Evolutionary conservation across 2,888 invertebrate genomes (phyloP), one percentile per base, ranked within the genome.

Genomic region (Cetonia aurata): DNA sequence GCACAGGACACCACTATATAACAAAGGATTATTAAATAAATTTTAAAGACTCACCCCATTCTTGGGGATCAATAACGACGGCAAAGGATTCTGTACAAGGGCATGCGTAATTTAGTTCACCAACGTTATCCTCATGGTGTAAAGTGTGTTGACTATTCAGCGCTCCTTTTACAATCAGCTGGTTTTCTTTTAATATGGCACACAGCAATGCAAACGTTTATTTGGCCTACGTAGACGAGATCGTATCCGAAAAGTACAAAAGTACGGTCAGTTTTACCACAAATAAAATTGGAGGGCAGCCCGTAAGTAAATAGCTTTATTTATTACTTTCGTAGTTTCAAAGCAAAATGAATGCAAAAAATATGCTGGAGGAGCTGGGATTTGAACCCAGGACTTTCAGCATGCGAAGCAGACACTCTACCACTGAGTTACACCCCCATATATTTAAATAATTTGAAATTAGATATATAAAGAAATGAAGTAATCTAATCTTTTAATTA

Each of bases 261-360:
- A 85, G 86, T 12, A 82, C 88, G 69, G 84, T 92, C 41, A 91
- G 90, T 83, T 93, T 90, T 81, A 89, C 89, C 41, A 89, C 91
- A 37, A 95, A 94, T 83, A 95, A 95, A 90, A 90, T 95, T 74
- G 95, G 95, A 76, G 95, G 95, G 74, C 85, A 86, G 76, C 91
- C 92, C 72, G 92, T 92, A 86, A 89, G 90, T 88, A 67, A 19
- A 55, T 48, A 52, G 15, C n/a, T n/a, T n/a, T n/a, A 62, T 48
- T 65, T 48, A 9, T n/a, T 33, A 56, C 31, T 37, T 59, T 6
- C 44, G 25, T 25, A 13, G 12, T 42, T 8, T 31, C 15, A 68
- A 42, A n/a, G n/a, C n/a, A n/a, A 71, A 42, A 67, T 37, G 33
- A n/a, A 59, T 44, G 37, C 37, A 56, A 42, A 59, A 25, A 17